phyloP scores from a whole-genome alignment of 2,113 vertebrate genomes.

The Micromys minutus region DNA sequence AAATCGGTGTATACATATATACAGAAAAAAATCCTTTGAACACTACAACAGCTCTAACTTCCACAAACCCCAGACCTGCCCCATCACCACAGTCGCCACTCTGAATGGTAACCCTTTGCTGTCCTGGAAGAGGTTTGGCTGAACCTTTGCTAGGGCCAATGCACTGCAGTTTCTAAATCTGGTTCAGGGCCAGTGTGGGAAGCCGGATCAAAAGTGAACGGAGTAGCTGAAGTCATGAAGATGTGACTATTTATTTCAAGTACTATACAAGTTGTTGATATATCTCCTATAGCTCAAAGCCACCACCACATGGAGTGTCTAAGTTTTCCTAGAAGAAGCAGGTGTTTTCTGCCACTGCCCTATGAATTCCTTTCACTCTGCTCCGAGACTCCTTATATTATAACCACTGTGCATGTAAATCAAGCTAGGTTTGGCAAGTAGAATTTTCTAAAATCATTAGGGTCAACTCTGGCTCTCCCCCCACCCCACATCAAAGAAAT shows the following conservation, averaged over 20 bases:
- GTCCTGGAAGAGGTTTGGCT: background rate
- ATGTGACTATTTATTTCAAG: background rate
- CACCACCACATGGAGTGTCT: background rate
- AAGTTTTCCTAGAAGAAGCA: background rate
- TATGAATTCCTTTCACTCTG: constrained; percentile 21
- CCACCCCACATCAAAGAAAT: constrained; percentile 48
- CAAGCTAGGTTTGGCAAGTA: constrained; percentile 37
- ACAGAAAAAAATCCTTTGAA: background rate
- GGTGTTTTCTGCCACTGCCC: background rate
- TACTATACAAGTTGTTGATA: background rate
- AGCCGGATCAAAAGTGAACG: background rate
- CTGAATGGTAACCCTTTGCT: background rate
- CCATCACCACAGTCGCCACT: background rate
- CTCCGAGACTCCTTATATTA: constrained; percentile 8
- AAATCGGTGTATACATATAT: background rate
- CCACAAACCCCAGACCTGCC: background rate
- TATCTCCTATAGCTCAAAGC: background rate
- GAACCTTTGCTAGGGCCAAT: background rate
- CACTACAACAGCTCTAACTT: background rate
- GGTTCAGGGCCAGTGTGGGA: background rate
- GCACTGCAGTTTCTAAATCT: background rate
- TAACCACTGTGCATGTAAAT: constrained; percentile 42
- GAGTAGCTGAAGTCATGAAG: background rate
- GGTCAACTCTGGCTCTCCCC: background rate
- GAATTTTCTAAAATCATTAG: constrained; percentile 43